Base-by-base conservation (phyloP, 2,797 vertebrate genomes). In the Gila robusta region DNA sequence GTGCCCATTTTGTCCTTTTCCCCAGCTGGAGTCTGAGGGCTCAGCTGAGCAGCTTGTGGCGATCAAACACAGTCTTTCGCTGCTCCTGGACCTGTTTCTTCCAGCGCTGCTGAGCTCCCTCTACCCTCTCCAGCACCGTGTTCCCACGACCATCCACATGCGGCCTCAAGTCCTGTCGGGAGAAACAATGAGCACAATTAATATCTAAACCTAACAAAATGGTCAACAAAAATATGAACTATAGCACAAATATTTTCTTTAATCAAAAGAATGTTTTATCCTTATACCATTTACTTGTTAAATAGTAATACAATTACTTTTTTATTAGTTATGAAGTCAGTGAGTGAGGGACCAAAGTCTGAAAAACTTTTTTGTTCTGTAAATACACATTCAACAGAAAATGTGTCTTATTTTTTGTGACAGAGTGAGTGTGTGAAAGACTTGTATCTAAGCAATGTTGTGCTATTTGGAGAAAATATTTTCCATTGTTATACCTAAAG, bases 71-170 rank as follows among this genome's bases (percentile, higher is more conserved):
- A 0, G 98, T 98, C 94, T 97, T 98, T 91, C 98, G 95, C 90
- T 99, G 98, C 88, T 99, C 98, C 94, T 98, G 97, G 90, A 99
- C 98, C 92, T 99, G 98, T 89, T 97, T 96, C 92, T 99, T 99
- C 98, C 98, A 99, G 89, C 98, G 96, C 92, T 99, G 97, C 94
- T 99, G 98, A 0, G 98, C 98, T 0, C 98, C 98, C 81, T 99
- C 98, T 10, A 99, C 97, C 0, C 97, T 93, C 92, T 98, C 98
- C 93, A 99, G 94, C 84, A 99, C 96, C 0, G 97, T 98, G 94
- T 97, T 98, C 62, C 96, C 97, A 83, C 95, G 95, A 0, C 93
- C 85, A 10, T 93, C 91, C 0, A 93, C 11, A 0, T 83, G 94
- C 0, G 95, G 95, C 21, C 93, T 96, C 28, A 95, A 90, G 10